These are phyloP conservation scores for Scopus umbretta DNA, from an alignment of 2,113 vertebrate species.

Conservation along the genomic window DNA sequence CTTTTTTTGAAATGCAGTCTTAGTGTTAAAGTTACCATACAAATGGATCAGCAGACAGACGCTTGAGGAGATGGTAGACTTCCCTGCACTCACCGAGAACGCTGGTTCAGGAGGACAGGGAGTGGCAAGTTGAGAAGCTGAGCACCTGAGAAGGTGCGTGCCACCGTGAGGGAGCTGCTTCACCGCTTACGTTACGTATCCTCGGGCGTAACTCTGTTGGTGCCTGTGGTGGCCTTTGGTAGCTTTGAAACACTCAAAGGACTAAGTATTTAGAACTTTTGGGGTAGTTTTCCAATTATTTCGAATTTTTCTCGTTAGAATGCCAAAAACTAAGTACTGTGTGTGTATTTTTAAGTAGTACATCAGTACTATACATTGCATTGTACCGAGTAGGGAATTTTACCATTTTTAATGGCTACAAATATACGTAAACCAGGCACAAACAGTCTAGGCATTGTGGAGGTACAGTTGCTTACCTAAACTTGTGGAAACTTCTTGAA, in stretches of 20 bases:
- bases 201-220: fast-evolving
- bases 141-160: not conserved
- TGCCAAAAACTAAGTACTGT: not conserved
- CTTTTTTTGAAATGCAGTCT: not conserved
- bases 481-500: not conserved
- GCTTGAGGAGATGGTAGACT: not conserved
- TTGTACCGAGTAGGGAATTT: not conserved
- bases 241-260: not conserved
- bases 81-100: fast-evolving
- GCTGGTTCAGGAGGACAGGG: not conserved
- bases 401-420: not conserved
- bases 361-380: fast-evolving
- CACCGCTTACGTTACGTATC: fast-evolving
- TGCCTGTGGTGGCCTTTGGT: not conserved
- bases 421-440: not conserved
- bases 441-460: not conserved
- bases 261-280: too few species aligned
- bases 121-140: not conserved
- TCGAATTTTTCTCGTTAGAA: not conserved
- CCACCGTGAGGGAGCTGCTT: not conserved
- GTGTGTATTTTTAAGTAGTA: not conserved
- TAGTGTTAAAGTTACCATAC: not conserved
- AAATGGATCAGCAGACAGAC: not conserved
- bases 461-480: not conserved
- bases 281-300: not conserved